These are phyloP conservation scores for Callosobruchus maculatus DNA, from an alignment of 2,888 invertebrate species.

Conservation along the genomic window DNA sequence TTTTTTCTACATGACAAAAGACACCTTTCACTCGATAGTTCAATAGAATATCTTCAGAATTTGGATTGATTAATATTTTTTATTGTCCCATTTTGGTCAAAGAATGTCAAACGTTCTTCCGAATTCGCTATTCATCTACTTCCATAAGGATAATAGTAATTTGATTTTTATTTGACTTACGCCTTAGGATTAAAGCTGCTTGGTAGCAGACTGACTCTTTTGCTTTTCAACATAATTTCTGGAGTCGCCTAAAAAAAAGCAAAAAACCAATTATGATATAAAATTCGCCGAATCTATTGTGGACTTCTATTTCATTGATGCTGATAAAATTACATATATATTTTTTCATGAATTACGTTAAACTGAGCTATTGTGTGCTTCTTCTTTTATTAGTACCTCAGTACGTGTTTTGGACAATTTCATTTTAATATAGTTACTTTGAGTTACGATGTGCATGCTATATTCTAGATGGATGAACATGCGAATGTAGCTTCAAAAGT, in stretches of 20 bases:
- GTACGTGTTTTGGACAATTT: too few species aligned
- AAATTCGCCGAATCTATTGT: neutral
- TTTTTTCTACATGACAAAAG: too few species aligned
- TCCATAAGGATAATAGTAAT: neutral
- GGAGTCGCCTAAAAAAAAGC: neutral
- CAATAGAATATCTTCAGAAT: too few species aligned
- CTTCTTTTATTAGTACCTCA: too few species aligned
- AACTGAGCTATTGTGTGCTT: too few species aligned
- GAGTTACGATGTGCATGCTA: too few species aligned
- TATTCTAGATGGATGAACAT: too few species aligned
- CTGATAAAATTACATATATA: neutral
- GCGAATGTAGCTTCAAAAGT: too few species aligned
- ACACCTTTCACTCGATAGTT: too few species aligned
- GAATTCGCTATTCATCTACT: neutral
- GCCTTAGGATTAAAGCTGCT: neutral
- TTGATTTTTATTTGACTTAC: neutral
- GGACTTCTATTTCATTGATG: neutral
- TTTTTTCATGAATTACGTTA: neutral
- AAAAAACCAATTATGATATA: neutral
- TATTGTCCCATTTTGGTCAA: neutral
- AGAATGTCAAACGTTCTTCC: neutral
- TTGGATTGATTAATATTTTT: too few species aligned
- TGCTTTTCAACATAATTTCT: neutral
- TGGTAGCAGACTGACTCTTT: neutral
- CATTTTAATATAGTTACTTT: too few species aligned